Conservation (phyloP, 2,888 invertebrate genomes). For the Lymantria dispar region DNA sequence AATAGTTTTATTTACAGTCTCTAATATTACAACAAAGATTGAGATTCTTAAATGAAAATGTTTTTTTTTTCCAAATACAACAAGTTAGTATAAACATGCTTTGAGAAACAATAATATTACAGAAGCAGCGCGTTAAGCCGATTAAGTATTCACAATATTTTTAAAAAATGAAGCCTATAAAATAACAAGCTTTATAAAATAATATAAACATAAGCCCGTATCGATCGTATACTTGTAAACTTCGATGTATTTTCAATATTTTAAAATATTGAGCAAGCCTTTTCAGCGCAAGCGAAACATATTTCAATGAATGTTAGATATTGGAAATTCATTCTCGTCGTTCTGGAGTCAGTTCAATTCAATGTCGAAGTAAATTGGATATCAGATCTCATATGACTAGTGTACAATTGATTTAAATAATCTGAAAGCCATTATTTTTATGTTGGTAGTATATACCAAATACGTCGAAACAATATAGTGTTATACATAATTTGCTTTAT, state of each 20-base stretch:
- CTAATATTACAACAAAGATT: too few relatives aligned
- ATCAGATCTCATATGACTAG: conserved; percentile 15
- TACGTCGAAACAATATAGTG: too few relatives aligned
- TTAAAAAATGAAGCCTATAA: neutral
- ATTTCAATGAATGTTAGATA: conserved; percentile 23
- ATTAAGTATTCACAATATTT: conserved; percentile 1
- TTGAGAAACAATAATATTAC: neutral
- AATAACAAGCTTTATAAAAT: neutral
- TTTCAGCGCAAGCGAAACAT: conserved; percentile 19
- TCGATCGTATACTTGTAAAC: neutral
- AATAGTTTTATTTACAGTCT: too few relatives aligned
- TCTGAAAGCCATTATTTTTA: neutral
- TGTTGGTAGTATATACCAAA: too few relatives aligned
- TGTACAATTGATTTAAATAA: conserved; percentile 21
- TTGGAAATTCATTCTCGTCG: conserved; percentile 19
- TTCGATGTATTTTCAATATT: conserved; percentile 21
- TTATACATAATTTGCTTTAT: too few relatives aligned
- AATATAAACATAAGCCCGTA: neutral
- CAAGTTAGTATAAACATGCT: too few relatives aligned
- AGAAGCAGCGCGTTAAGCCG: neutral
- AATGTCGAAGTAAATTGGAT: conserved; percentile 18
- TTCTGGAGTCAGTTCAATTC: conserved; percentile 4
- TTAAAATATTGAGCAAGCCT: conserved; percentile 15
- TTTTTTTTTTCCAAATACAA: too few relatives aligned
- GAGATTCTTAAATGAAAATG: too few relatives aligned